Evolutionary conservation across 2,797 vertebrate species (phyloP).

Genomic region (Falco biarmicus): DNA sequence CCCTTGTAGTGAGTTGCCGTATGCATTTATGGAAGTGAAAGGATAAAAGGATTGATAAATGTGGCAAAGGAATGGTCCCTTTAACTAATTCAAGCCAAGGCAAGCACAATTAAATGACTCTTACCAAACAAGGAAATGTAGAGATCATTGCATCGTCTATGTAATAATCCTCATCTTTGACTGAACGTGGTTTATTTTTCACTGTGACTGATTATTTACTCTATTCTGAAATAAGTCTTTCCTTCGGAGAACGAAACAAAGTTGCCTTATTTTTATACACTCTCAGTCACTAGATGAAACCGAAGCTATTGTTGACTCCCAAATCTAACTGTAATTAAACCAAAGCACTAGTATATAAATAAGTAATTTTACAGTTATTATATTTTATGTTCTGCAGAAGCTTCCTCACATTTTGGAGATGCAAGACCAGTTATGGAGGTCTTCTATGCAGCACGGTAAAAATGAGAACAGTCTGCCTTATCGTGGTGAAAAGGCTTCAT

Average conservation of each 20-base stretch:
- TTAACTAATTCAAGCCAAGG: slow-evolving; percentile 80
- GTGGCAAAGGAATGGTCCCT: slow-evolving; percentile 85
- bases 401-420: not conserved
- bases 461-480: not conserved
- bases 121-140: slow-evolving; percentile 74
- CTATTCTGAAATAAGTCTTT: not conserved
- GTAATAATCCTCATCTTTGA: slow-evolving; percentile 74
- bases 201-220: slow-evolving; percentile 7
- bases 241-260: slow-evolving; percentile 51
- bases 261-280: not conserved
- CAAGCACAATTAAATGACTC: slow-evolving; percentile 82
- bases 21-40: slow-evolving; percentile 79
- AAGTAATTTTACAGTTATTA: not conserved
- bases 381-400: not conserved
- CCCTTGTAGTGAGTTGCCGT: slow-evolving; percentile 82
- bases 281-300: not conserved
- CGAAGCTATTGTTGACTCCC: not conserved
- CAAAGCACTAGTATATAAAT: not conserved
- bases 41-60: slow-evolving; percentile 88
- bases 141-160: slow-evolving; percentile 56
- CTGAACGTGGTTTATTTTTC: slow-evolving; percentile 23
- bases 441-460: not conserved
- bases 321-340: not conserved
- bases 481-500: rapidly evolving
- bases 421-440: not conserved